Conservation (phyloP, 2,113 vertebrate genomes). For the Phainopepla nitens region DNA sequence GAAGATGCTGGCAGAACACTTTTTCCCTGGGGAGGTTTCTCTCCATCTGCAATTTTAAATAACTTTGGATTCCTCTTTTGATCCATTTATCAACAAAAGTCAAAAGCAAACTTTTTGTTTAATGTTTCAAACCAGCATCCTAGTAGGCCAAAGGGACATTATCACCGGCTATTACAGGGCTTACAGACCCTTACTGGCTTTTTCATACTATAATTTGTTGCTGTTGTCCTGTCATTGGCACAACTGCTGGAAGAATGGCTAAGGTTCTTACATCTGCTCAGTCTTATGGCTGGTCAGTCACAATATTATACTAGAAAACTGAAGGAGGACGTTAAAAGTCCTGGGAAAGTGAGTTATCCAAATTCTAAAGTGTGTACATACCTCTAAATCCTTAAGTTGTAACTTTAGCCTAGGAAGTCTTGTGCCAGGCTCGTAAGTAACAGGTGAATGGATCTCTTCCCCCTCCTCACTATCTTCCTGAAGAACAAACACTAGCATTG, state of each 20-base stretch:
- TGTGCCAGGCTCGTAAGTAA: not conserved
- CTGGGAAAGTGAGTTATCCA: not conserved
- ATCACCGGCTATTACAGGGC: not conserved
- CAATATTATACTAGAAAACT: not conserved
- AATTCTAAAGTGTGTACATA: not conserved
- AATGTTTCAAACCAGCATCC: not conserved
- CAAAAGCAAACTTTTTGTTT: not conserved
- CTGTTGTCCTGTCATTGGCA: not conserved
- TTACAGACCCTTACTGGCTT: not conserved
- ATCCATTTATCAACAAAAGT: not conserved
- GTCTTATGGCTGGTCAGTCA: not conserved
- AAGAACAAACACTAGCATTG: not conserved
- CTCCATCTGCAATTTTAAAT: slow-evolving; percentile 1
- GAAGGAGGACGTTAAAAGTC: not conserved
- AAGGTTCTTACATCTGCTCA: not conserved
- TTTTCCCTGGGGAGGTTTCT: slow-evolving; percentile 38
- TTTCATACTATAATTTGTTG: not conserved
- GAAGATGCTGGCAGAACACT: slow-evolving; percentile 47
- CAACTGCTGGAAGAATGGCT: not conserved
- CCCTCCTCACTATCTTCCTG: not conserved
- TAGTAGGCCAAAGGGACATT: not conserved
- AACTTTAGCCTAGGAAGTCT: not conserved
- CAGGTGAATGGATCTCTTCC: not conserved
- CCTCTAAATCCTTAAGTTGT: not conserved
- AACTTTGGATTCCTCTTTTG: not conserved